phyloP scores from a whole-genome alignment of 1,140 invertebrate genomes.

The Drosophila nigromelanica region DNA sequence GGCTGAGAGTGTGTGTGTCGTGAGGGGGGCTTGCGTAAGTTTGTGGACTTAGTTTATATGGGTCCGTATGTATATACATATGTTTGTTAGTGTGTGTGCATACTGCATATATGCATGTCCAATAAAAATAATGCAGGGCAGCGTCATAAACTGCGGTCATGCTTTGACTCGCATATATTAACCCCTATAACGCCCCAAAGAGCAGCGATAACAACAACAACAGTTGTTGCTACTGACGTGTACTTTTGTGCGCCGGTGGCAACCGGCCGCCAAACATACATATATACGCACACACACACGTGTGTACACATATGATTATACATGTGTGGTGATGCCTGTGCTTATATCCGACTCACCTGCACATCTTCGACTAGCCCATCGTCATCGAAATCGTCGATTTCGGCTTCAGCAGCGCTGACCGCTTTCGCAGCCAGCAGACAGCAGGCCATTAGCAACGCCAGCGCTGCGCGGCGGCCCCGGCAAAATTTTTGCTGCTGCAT shows the following conservation, averaged over 20 bases:
- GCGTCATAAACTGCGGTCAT: constrained; percentile 19
- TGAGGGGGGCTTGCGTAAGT: constrained; percentile 47
- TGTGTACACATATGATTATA: background rate
- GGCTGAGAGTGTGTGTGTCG: constrained; percentile 1
- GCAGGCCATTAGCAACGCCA: constrained; percentile 56
- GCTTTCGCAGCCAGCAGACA: constrained; percentile 30
- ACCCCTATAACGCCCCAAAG: constrained; percentile 11
- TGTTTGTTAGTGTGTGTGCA: background rate
- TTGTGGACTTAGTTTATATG: constrained; percentile 29
- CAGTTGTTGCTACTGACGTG: constrained; percentile 68
- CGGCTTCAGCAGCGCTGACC: constrained; percentile 25
- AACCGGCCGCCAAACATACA: constrained; percentile 30
- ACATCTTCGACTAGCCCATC: constrained; percentile 78
- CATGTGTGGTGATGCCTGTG: background rate
- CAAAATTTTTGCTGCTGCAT: constrained; percentile 56
- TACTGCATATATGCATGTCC: background rate
- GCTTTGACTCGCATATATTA: constrained; percentile 12
- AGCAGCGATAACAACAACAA: constrained; percentile 19
- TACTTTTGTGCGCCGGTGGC: constrained; percentile 62
- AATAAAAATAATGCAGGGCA: constrained; percentile 17
- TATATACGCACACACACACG: background rate
- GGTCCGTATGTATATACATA: background rate
- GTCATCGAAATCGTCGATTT: constrained; percentile 71
- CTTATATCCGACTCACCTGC: constrained; percentile 50
- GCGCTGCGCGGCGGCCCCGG: constrained; percentile 55